Base-by-base conservation (phyloP, 2,797 vertebrate genomes). In the Myotis pilosus region DNA sequence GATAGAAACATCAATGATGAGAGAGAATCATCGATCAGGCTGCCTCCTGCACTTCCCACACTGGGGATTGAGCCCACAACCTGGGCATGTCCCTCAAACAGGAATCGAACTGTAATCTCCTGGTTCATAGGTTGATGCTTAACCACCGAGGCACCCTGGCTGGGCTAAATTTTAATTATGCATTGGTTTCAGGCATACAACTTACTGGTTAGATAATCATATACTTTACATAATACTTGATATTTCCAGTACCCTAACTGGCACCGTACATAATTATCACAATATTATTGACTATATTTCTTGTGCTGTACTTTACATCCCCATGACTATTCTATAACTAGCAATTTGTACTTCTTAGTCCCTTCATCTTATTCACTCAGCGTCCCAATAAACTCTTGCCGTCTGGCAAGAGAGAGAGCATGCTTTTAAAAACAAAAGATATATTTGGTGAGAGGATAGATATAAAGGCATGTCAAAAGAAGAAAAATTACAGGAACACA, bases 341-440 rank as follows among this genome's bases (percentile, higher is more conserved):
- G n/a, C 22, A 36, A 55, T 55, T 36, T 55, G 75, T 55, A 79
- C 13, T 38, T 38, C 33, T 55, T 55, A 23, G n/a, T 55, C 7
- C 12, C 51, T 55, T 79, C 33, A 79, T 53, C 22, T 51, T 47
- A 33, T 15, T 53, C n/a, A 76, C n/a, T 53, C n/a, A 36, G 33
- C 36, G 33, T 36, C 49, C 49, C 75, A 53, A 78, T 15, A 20
- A 2, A 33, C 7, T 22, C 3, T 51, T n/a, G 17, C 12, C 28
- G 10, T 30, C 30, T 36, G n/a, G n/a, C 49, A 78, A 55, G 51
- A 55, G 51, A 36, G 33, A 76, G 41, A 62, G 1, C 19, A 68
- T 84, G 57, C 9, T 71, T 87, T 94, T 33, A 94, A 92, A 95
- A 92, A 47, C 6, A 41, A 76, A 89, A 81, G 22, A 57, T 87